Evolutionary conservation across 2,888 invertebrate species (phyloP).

Genomic region (Callosobruchus maculatus): DNA sequence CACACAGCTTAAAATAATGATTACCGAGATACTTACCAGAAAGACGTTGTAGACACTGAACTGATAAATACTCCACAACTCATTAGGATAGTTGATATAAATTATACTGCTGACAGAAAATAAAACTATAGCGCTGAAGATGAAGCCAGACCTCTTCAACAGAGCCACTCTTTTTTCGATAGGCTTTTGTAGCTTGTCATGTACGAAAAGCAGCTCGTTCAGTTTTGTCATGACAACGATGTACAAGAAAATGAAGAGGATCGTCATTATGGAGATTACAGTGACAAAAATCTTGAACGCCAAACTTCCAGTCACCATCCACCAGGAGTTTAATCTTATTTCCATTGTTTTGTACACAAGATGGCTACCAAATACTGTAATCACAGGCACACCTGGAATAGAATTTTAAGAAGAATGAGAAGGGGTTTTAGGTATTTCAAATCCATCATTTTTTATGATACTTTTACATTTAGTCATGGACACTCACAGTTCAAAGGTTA

Average conservation of each 20-base stretch:
- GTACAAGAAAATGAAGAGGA: slow-evolving; percentile 66
- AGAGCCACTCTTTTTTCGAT: slow-evolving; percentile 59
- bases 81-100: slow-evolving; percentile 60
- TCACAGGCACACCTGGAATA: slow-evolving; percentile 58
- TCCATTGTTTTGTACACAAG: slow-evolving; percentile 63
- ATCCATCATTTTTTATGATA: no score
- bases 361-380: slow-evolving; percentile 64
- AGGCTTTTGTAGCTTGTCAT: slow-evolving; percentile 58
- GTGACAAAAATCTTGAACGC: slow-evolving; percentile 65
- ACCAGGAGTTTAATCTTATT: slow-evolving; percentile 60
- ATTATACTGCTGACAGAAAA: slow-evolving; percentile 61
- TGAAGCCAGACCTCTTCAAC: slow-evolving; percentile 58
- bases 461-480: no score
- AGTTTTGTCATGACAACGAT: slow-evolving; percentile 63
- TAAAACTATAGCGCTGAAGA: slow-evolving; percentile 57
- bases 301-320: slow-evolving; percentile 57
- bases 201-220: slow-evolving; percentile 57
- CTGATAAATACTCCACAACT: slow-evolving; percentile 55
- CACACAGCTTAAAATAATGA: no score
- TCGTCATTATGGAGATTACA: slow-evolving; percentile 64
- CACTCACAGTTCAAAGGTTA: no score
- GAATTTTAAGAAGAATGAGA: not conserved
- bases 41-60: slow-evolving; percentile 56
- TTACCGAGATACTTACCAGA: slow-evolving; percentile 51
- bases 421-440: no score